Percentiles rank a stretch among this genome's conserved stretches.
Conservation (phyloP, 2,113 vertebrate species). For the Cepphus grylle region DNA sequence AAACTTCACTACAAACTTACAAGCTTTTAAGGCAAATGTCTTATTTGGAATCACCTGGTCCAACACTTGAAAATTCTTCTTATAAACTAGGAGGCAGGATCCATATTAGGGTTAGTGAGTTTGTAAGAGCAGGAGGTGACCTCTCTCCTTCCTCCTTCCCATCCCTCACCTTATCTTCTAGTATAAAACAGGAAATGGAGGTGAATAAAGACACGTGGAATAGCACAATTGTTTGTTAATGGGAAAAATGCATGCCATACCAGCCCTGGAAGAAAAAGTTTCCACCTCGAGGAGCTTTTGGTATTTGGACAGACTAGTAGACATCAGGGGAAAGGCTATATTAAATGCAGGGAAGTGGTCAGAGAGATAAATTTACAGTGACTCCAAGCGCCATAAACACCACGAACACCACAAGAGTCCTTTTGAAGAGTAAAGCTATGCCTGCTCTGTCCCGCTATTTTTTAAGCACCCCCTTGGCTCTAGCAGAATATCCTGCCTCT, state of each 20-base stretch:
- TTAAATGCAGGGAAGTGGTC: background rate
- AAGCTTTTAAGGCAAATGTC: background rate
- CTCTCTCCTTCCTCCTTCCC: background rate
- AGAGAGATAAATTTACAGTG: background rate
- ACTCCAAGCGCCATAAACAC: background rate
- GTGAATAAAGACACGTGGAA: background rate
- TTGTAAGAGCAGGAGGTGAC: background rate
- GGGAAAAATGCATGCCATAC: background rate
- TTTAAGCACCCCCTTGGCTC: background rate
- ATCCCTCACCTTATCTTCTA: background rate
- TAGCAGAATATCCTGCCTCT: background rate
- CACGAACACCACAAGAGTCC: background rate
- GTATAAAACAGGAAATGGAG: background rate
- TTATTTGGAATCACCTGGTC: background rate
- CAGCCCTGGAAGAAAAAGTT: background rate
- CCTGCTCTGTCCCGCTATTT: background rate
- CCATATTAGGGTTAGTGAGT: background rate
- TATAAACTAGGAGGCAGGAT: background rate
- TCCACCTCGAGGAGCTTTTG: background rate
- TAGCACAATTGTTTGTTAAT: background rate
- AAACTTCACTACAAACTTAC: background rate
- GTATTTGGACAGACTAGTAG: background rate
- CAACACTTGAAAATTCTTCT: background rate
- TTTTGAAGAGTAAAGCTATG: background rate
- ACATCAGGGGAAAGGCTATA: background rate